Evolutionary conservation across 2,113 vertebrate genomes (phyloP), one percentile per base, ranked within the genome.

Genomic region (Plotosus lineatus): DNA sequence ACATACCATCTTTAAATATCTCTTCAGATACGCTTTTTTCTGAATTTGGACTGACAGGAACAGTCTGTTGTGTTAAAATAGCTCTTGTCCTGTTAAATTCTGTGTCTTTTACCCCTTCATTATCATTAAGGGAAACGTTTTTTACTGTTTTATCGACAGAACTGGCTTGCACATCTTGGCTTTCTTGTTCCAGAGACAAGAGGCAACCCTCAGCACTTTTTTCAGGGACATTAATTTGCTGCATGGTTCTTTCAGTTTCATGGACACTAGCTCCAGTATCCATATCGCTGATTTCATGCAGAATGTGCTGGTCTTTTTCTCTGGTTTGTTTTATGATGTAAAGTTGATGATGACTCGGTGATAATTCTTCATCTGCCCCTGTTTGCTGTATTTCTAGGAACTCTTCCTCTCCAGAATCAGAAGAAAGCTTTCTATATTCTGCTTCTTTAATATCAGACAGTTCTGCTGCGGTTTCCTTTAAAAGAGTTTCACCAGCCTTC

Each of bases 1-100:
- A 99, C 0, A 95, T 97, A 88, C 98, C 95, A 72, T 94, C 95
- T 73, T 94, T 95, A 76, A 97, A 99, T 53, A 94, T 91, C 6
- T 96, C 95, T 89, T 99, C 97, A 55, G 95, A 97, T 78, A 98
- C 91, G 83, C 96, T 99, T 31, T 99, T 97, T 33, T 98, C 91
- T 73, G 89, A 89, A 77, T 91, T 88, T 88, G 95, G 94, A 31
- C 91, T 91, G 75, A 91, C 87, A 46, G 92, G 87, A 19, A 91
- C 58, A 68, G 88, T 91, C 44, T 95, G 91, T 69, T 92, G 89
- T 50, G 92, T 93, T 80, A 90, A 93, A 23, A 87, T 91, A 78
- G 91, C 65, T 40, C 90, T 85, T 9, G 93, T 93, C 81, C 93
- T 95, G 61, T 95, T 95, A 77, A 94, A 85, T 80, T 85, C 44